Evolutionary conservation across 2,113 vertebrate genomes (phyloP), one percentile per base, ranked within the genome.

Genomic region (Lynx canadensis): DNA sequence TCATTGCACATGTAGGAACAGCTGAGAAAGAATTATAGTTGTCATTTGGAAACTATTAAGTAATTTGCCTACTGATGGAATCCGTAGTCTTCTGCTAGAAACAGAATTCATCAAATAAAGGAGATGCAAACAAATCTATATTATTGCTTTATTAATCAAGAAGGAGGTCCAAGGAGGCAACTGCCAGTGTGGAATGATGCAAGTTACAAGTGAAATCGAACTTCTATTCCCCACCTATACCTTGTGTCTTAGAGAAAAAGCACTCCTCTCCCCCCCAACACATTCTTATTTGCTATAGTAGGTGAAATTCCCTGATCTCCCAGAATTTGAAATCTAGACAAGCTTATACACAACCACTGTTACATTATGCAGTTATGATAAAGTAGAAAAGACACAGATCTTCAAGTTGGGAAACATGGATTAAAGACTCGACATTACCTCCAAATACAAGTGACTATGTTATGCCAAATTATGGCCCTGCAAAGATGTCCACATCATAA

Each of bases 41-140:
- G 89, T 96, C 89, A 93, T 96, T 97, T 86, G 68, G 76, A 97
- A 96, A 90, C 83, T 96, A 89, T 94, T 95, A 94, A 92, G 60
- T 96, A 38, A 95, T 97, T 96, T 97, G 23, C 76, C 48, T 36
- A 68, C 84, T 92, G 83, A 92, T 83, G 36, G 83, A 96, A 90
- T 76, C 31, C 3, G 4, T 93, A 68, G 95, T 97, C 50, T 96
- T 95, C 41, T 71, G 3, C 73, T 71, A 50, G 78, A 95, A 95
- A 89, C 16, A 80, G 52, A 94, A 80, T 97, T 74, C 96, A 82
- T 97, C 82, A 95, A 52, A 93, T 93, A 93, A 97, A 94, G 13
- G 36, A 84, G 36, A 41, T 86, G 21, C 16, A 89, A 96, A 19
- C 13, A 74, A 89, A 78, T 69, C 25, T 41, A n/a, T 41, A 71